Base-by-base conservation (phyloP, 2,113 vertebrate species). In the Oenanthe oenanthe region DNA sequence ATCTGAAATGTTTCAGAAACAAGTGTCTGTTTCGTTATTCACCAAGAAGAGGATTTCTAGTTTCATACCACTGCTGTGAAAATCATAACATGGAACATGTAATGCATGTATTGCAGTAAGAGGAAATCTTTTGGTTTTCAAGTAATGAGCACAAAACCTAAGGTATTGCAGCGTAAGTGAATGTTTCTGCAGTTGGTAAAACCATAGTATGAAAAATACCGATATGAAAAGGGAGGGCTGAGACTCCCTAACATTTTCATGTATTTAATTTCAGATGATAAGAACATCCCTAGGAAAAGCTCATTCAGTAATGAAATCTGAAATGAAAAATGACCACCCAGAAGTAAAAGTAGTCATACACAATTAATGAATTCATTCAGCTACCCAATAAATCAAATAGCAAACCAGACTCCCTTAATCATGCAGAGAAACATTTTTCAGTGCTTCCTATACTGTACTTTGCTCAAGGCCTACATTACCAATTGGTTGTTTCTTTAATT, bases 321-420 rank as follows among this genome's bases (percentile, higher is more conserved):
- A 80, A 90, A 76, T 94, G 68, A 96, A 94, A 96, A 96, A 97
- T 88, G 88, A 77, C 67, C 79, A 95, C 89, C 77, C 36, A 96
- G 88, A 94, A 94, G 89, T 87, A 91, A 93, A 94, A 97, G 94
- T 89, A 77, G 79, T 94, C 90, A 93, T 94, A 93, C 85, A 96
- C 82, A 97, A 95, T 96, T 96, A 96, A 95, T 96, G 63, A 95
- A 93, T 90, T 92, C 51, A 85, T 85, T 94, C 92, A 95, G 79
- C 60, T 60, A 94, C 42, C 42, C 78, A 96, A 94, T 96, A 96
- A 88, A 96, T 97, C 93, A 96, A 92, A 88, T 25, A 93, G 89
- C 58, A 92, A 94, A 76, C 38, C 71, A 77, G 88, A 77, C 72
- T 88, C 75, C 61, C 83, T 89, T 95, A 87, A 94, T 95, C 74